Evolutionary conservation across 2,113 vertebrate genomes (phyloP).

Genomic region (Baryphthengus martii): DNA sequence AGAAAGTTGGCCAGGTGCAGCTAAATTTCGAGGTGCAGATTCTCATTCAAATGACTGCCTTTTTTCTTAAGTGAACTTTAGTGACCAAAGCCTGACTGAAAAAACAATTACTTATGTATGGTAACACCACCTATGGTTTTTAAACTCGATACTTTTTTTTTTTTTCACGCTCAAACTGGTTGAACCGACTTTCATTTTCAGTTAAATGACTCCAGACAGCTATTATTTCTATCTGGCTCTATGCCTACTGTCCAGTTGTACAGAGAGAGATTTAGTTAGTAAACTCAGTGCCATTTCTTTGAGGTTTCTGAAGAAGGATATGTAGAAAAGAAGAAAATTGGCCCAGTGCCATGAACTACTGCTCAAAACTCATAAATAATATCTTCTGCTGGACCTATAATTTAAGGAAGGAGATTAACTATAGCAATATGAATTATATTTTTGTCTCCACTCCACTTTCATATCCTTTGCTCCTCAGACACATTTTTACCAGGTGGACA

Average conservation of each 20-base stretch:
- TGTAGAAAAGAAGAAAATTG: constrained; percentile 4
- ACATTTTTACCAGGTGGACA: constrained; percentile 25
- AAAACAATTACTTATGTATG: neutral
- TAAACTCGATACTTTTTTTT: neutral
- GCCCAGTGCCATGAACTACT: neutral
- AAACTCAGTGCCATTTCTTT: constrained; percentile 9
- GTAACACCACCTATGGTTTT: neutral
- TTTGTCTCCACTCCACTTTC: neutral
- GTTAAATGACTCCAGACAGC: neutral
- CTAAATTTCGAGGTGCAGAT: neutral
- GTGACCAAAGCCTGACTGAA: neutral
- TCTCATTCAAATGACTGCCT: neutral
- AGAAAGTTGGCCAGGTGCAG: neutral
- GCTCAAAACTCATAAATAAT: constrained; percentile 32
- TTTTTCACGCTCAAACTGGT: neutral
- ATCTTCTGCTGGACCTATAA: neutral
- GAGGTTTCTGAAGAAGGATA: constrained; percentile 1
- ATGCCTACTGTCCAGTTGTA: neutral
- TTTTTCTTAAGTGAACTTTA: neutral
- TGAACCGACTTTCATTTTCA: constrained; percentile 30
- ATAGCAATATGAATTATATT: constrained; percentile 7
- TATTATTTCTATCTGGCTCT: neutral
- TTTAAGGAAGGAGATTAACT: constrained; percentile 11
- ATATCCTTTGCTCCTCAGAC: constrained; percentile 15
- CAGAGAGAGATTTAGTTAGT: neutral